Evolutionary conservation across 2,797 vertebrate genomes (phyloP), one percentile per base, ranked within the genome.

Genomic region (Carduelis carduelis): DNA sequence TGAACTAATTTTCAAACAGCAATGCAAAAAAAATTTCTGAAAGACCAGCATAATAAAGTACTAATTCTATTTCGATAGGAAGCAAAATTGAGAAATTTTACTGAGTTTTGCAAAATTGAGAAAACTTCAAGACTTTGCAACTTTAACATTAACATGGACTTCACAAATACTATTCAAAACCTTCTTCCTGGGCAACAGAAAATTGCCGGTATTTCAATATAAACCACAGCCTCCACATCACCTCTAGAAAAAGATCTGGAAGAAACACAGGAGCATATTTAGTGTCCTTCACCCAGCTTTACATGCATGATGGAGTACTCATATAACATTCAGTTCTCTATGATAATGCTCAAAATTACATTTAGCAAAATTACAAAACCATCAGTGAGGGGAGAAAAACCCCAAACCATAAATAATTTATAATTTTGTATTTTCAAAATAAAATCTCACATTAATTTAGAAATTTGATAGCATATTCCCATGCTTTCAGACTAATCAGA

Each of bases 401-500:
- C 6, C 14, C 7, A 4, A 44, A 39, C 20, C 32, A 52, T 35
- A 82, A 93, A 79, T 47, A 83, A 34, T 90, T 87, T 19, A 66
- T 23, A 60, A 21, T 56, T 35, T 43, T 43, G 9, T 35, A 35
- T 49, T 55, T 88, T 47, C 28, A 12, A 75, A 76, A 55, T 49
- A 89, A 95, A 91, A 68, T 34, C 16, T 19, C 26, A 28, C 41
- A 88, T 90, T 14, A 37, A 23, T 76, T 92, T 68, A 70, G 35
- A 84, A 77, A 39, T 78, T 68, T 71, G 50, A 64, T 44, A 55
- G 11, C 8, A 21, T n/a, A 56, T 41, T 39, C 47, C 34, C 37
- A 17, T 89, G 60, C 23, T 82, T 93, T 88, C 61, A 84, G 46
- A 92, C 65, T 79, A 89, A 91, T 92, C 63, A 93, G 34, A 35